Percentiles rank a stretch among this genome's conserved stretches.
Conservation (phyloP, 2,113 vertebrate species). For the Cepphus grylle region DNA sequence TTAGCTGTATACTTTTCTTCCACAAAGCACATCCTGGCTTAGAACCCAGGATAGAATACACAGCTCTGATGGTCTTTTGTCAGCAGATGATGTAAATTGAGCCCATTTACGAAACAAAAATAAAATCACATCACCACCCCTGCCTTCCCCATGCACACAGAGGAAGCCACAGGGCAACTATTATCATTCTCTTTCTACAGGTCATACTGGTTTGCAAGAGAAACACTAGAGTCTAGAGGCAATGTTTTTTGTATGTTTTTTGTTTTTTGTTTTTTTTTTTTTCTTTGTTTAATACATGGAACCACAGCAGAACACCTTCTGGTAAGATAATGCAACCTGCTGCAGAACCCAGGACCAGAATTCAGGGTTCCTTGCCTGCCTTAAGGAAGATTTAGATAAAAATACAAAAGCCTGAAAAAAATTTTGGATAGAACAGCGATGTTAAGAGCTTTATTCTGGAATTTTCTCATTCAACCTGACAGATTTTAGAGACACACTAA, state of each 20-base stretch:
- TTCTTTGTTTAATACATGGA: background rate
- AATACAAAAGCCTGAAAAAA: background rate
- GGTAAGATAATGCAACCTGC: background rate
- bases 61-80: background rate
- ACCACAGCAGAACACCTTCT: background rate
- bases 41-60: background rate
- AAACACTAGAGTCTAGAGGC: background rate
- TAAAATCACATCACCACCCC: background rate
- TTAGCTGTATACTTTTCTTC: background rate
- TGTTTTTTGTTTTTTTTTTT: too few relatives aligned
- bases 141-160: background rate
- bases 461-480: background rate
- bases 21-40: background rate
- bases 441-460: background rate
- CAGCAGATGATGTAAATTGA: background rate
- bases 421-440: background rate
- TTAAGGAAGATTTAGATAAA: background rate
- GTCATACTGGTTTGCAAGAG: background rate
- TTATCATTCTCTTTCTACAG: background rate
- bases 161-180: background rate
- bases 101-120: background rate
- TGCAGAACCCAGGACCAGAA: background rate
- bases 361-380: background rate
- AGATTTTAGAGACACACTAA: background rate
- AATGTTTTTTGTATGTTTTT: accelerated